Evolutionary conservation across 2,797 vertebrate genomes (phyloP).

Genomic region (Chelon auratus): DNA sequence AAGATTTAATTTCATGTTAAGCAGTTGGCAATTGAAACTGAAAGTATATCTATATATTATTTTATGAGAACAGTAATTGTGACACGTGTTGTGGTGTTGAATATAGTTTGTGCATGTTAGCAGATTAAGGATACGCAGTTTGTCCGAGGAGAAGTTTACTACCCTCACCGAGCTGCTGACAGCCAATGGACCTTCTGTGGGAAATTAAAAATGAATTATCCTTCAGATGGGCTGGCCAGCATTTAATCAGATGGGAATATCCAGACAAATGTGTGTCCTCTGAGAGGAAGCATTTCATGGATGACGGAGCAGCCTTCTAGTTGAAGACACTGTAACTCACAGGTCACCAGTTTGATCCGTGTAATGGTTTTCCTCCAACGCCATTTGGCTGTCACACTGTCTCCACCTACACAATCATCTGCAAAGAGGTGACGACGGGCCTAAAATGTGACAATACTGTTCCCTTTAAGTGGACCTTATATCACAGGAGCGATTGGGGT

Average conservation of each 20-base stretch:
- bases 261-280: conserved; percentile 18
- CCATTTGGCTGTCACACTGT: background rate
- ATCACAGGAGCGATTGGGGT: no score
- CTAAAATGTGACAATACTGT: background rate
- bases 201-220: conserved; percentile 18
- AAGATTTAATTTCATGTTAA: no score
- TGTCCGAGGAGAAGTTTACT: background rate
- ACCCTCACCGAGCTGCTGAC: background rate
- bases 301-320: conserved; percentile 6
- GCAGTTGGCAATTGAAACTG: background rate
- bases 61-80: background rate
- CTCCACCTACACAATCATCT: background rate
- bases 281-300: conserved; percentile 22
- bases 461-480: background rate
- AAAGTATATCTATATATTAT: background rate
- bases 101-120: no score
- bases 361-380: background rate
- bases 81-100: no score
- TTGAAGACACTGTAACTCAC: conserved; percentile 19
- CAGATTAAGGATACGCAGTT: background rate
- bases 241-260: conserved; percentile 36
- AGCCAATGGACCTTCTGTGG: background rate
- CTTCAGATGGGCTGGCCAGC: conserved; percentile 8
- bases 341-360: conserved; percentile 47
- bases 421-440: background rate